Conservation (phyloP, 2,113 vertebrate genomes). For the Sminthopsis crassicaudata region DNA sequence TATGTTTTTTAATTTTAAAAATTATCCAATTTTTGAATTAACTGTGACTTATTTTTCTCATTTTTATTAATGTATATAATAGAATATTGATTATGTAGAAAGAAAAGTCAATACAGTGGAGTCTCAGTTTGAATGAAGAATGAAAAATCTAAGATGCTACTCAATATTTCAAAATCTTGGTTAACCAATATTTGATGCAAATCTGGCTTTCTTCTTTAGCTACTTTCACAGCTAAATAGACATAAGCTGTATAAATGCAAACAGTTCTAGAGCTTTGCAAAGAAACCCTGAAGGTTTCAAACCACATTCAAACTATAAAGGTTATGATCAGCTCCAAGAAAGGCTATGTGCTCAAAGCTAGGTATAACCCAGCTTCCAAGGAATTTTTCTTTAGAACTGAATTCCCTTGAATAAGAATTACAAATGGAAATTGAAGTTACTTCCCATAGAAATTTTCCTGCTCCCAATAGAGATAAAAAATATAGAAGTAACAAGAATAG, state of each 20-base stretch:
- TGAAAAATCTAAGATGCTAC: not conserved
- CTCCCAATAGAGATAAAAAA: not conserved
- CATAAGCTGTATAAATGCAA: not conserved
- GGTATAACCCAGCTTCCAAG: not conserved
- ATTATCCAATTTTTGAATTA: not conserved
- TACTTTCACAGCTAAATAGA: constrained; percentile 11
- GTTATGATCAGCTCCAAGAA: not conserved
- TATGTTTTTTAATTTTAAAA: not conserved
- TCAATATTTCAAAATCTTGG: not conserved
- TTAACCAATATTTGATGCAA: not conserved
- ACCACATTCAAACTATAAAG: no score
- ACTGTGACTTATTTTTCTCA: not conserved
- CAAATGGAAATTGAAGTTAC: not conserved
- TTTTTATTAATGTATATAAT: not conserved
- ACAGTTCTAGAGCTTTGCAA: not conserved
- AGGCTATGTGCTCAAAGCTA: not conserved
- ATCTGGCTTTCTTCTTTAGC: constrained; percentile 11
- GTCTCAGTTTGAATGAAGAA: constrained; percentile 4
- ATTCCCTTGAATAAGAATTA: not conserved
- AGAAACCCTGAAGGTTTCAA: not conserved
- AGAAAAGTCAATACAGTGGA: not conserved
- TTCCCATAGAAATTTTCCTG: not conserved
- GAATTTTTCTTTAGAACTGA: constrained; percentile 8
- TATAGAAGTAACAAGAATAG: constrained; percentile 25
- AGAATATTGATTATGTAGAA: not conserved